Conservation (phyloP, 1,140 invertebrate species). For the Choristoneura fumiferana region DNA sequence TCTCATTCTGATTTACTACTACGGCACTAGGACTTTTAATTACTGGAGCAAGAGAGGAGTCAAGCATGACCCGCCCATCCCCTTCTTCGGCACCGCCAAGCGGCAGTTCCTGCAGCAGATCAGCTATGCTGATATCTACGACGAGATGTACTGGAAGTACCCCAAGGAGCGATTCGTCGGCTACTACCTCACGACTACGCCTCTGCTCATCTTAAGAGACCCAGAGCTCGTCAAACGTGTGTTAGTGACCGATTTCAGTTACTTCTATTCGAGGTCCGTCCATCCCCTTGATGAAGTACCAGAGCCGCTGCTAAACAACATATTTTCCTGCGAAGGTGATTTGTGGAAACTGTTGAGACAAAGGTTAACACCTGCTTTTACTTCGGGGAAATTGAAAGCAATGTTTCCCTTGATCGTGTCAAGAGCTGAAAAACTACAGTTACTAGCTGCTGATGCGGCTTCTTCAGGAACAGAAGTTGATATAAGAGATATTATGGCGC, state of each 20-base stretch:
- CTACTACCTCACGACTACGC: conserved; percentile 70
- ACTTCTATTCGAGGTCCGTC: conserved; percentile 47
- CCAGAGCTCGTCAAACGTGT: conserved; percentile 64
- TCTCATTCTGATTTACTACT: not conserved
- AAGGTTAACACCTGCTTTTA: conserved; percentile 76
- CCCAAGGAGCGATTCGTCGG: conserved; percentile 8
- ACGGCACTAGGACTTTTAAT: not conserved
- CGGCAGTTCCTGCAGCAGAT: conserved; percentile 2
- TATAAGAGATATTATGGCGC: conserved; percentile 35
- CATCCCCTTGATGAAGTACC: conserved; percentile 28
- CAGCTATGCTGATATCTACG: conserved; percentile 14
- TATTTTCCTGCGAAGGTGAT: conserved; percentile 27
- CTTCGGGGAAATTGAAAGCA: conserved; percentile 67
- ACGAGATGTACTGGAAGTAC: conserved; percentile 17
- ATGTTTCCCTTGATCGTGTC: conserved; percentile 53
- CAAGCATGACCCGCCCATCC: not conserved
- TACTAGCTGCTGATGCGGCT: conserved; percentile 25
- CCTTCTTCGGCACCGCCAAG: not conserved
- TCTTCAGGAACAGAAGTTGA: conserved; percentile 35
- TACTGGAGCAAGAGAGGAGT: not conserved
- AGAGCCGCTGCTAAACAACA: conserved; percentile 32
- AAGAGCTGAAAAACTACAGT: conserved; percentile 23
- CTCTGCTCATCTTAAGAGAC: not conserved
- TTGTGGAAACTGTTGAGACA: conserved; percentile 71
- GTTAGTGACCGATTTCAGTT: conserved; percentile 74